These are phyloP conservation scores for Pseudochaenichthys georgianus DNA, from an alignment of 2,797 vertebrate species.

Conservation along the genomic window DNA sequence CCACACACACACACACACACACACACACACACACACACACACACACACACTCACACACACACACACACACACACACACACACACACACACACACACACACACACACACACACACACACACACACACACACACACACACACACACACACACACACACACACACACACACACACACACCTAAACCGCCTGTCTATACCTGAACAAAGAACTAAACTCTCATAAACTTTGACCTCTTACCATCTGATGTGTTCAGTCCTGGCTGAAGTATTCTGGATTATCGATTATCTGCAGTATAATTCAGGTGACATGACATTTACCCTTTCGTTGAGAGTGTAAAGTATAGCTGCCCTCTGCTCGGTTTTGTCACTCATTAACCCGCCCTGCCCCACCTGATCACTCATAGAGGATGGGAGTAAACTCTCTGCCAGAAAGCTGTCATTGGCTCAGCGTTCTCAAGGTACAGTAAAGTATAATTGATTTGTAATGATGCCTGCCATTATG, in stretches of 20 bases:
- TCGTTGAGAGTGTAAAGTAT: constrained; percentile 25
- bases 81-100: too few species aligned
- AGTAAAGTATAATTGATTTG: constrained; percentile 15
- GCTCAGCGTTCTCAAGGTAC: neutral
- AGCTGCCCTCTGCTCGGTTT: constrained; percentile 57
- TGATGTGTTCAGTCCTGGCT: constrained; percentile 10
- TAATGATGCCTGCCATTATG: constrained; percentile 13
- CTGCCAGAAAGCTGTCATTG: constrained; percentile 5
- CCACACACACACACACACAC: too few species aligned
- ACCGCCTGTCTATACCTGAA: neutral
- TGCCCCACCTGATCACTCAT: constrained; percentile 36
- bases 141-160: too few species aligned
- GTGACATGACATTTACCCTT: constrained; percentile 22
- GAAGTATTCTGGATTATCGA: constrained; percentile 24
- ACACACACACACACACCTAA: neutral
- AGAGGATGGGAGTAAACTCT: constrained; percentile 24
- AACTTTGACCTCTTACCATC: constrained; percentile 34
- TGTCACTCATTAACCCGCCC: constrained; percentile 75
- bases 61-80: too few species aligned
- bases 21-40: too few species aligned
- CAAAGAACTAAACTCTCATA: constrained; percentile 3
- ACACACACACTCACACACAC: too few species aligned
- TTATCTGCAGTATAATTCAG: constrained; percentile 31
- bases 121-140: too few species aligned
- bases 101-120: too few species aligned